phyloP scores from a whole-genome alignment of 1,140 invertebrate species.

The Diorhabda carinulata region DNA sequence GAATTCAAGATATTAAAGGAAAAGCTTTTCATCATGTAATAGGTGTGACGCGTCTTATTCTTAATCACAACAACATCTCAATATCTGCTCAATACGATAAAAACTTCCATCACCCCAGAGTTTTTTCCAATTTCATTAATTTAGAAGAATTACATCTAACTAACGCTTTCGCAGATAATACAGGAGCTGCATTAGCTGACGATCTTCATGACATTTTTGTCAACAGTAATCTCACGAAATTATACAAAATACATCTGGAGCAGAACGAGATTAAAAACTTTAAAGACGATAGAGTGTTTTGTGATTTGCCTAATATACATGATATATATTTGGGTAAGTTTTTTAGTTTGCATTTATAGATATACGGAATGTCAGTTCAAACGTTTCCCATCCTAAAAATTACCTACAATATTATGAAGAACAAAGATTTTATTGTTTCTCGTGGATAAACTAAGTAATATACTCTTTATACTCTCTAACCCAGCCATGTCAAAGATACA shows the following conservation, averaged over 20 bases:
- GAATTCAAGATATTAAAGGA: conserved; percentile 69
- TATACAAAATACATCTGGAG: conserved; percentile 72
- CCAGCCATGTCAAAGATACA: no score
- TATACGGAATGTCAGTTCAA: no score
- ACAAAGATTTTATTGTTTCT: no score
- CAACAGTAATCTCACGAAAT: conserved; percentile 61
- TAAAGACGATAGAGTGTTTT: conserved; percentile 64
- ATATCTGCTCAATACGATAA: conserved; percentile 56
- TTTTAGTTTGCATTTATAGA: no score
- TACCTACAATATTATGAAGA: no score
- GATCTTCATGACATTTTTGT: conserved; percentile 71
- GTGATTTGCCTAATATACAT: conserved; percentile 62
- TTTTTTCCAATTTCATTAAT: conserved; percentile 76
- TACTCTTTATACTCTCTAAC: no score
- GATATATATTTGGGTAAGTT: conserved; percentile 62
- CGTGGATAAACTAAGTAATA: no score
- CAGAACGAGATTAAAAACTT: conserved; percentile 73
- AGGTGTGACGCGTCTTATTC: conserved; percentile 65
- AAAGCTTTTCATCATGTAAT: conserved; percentile 74
- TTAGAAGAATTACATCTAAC: conserved; percentile 70
- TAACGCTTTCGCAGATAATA: conserved; percentile 70
- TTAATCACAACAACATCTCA: conserved; percentile 71
- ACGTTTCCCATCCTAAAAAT: no score
- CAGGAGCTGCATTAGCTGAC: conserved; percentile 57
- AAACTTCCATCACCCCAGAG: conserved; percentile 64